A percentile compares a stretch with the other conserved stretches of the same genome.
Evolutionary conservation across 2,113 vertebrate species (phyloP).

Genomic region (Zosterops lateralis): DNA sequence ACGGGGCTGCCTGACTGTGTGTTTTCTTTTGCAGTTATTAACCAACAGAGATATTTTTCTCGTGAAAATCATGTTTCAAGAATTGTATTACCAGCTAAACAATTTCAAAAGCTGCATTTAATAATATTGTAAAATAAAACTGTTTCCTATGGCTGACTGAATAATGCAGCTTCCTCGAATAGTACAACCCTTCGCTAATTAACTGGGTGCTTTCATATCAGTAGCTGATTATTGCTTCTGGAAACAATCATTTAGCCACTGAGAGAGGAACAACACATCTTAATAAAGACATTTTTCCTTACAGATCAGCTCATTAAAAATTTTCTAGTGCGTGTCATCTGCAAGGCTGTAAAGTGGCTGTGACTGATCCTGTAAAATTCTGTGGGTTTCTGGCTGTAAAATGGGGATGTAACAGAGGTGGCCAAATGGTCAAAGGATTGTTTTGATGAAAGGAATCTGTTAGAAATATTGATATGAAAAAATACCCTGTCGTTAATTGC

Average conservation of each 20-base stretch:
- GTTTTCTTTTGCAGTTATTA: slow-evolving; percentile 20
- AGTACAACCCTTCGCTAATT: slow-evolving; percentile 50
- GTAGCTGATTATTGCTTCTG: slow-evolving; percentile 65
- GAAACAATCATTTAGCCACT: slow-evolving; percentile 60
- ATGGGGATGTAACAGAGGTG: background rate
- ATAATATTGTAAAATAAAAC: slow-evolving; percentile 46
- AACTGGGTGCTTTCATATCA: slow-evolving; percentile 59
- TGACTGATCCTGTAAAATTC: background rate
- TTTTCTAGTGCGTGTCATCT: background rate
- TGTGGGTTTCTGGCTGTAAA: background rate
- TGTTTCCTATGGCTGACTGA: slow-evolving; percentile 52
- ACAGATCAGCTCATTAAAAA: slow-evolving; percentile 40
- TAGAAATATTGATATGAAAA: background rate
- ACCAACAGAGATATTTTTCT: background rate
- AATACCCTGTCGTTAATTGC: background rate
- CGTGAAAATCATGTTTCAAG: background rate
- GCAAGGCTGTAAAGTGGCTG: background rate
- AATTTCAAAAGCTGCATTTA: slow-evolving; percentile 39
- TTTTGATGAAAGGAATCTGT: background rate
- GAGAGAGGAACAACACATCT: slow-evolving; percentile 48
- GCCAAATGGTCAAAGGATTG: background rate
- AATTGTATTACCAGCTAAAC: slow-evolving; percentile 12
- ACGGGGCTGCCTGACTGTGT: accelerated
- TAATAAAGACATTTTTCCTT: slow-evolving; percentile 56
- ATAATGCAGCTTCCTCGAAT: slow-evolving; percentile 3